A percentile compares a stretch with the other conserved stretches of the same genome.
phyloP scores from a whole-genome alignment of 2,113 vertebrate genomes.

The Crotalus tigris region DNA sequence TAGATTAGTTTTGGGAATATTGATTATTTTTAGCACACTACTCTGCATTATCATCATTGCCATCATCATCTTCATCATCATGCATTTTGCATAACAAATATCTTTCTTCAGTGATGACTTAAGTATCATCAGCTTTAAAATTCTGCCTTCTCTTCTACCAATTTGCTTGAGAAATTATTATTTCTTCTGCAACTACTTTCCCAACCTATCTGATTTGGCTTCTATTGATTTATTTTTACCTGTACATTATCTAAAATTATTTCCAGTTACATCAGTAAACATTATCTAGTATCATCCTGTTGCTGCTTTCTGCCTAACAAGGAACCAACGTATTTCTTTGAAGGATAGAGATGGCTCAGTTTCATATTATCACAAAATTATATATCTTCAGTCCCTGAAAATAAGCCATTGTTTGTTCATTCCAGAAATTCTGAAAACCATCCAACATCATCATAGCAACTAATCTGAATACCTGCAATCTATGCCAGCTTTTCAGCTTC shows the following conservation, averaged over 20 bases:
- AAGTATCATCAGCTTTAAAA: background rate
- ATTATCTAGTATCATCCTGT: background rate
- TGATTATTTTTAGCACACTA: slow-evolving; percentile 32
- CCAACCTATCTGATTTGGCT: background rate
- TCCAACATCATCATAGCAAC: background rate
- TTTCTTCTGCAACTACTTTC: background rate
- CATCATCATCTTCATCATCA: background rate
- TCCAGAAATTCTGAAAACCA: background rate
- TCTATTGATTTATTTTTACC: background rate
- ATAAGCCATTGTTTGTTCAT: background rate
- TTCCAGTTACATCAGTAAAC: background rate
- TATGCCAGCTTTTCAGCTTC: background rate
- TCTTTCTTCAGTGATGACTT: background rate
- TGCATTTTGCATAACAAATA: background rate
- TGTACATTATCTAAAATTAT: background rate
- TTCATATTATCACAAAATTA: background rate
- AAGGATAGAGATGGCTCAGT: background rate
- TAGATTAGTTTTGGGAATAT: background rate
- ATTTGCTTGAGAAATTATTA: background rate
- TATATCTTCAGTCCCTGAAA: background rate
- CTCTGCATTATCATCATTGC: background rate
- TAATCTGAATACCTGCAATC: background rate
- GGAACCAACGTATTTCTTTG: background rate
- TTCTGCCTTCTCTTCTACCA: background rate
- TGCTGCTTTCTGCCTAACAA: background rate